phyloP scores from a whole-genome alignment of 2,888 invertebrate species.

The Gastrophysa polygoni region DNA sequence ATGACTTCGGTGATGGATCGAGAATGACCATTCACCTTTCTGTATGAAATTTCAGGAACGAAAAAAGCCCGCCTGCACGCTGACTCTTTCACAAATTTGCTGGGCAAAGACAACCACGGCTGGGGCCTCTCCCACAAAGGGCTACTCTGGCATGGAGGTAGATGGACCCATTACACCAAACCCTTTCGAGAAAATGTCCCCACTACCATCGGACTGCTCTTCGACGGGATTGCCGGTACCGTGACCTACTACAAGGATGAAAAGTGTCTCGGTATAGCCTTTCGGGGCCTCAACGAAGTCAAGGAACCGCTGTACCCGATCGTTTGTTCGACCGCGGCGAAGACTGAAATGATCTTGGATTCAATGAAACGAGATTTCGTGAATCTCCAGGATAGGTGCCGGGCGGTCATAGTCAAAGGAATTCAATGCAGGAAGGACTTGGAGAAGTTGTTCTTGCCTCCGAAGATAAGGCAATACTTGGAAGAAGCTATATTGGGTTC shows the following conservation, averaged over 20 bases:
- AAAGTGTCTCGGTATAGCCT: conserved; percentile 50
- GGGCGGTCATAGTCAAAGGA: conserved; percentile 66
- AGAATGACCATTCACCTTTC: background rate
- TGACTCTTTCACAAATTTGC: conserved; percentile 70
- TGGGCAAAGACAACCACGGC: conserved; percentile 73
- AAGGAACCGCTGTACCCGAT: conserved; percentile 71
- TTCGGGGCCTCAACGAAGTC: background rate
- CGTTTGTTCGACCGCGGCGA: conserved; percentile 75
- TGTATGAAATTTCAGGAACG: conserved; percentile 41
- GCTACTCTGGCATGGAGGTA: conserved; percentile 70
- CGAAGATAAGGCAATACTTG: conserved; percentile 64
- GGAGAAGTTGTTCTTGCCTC: conserved; percentile 64
- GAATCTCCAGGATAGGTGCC: conserved; percentile 71
- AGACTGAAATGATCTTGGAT: conserved; percentile 73
- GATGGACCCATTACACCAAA: conserved; percentile 67
- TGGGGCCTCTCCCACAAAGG: conserved; percentile 80
- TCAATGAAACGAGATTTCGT: conserved; percentile 67
- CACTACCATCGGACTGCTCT: conserved; percentile 70
- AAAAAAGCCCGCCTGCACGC: conserved; percentile 63
- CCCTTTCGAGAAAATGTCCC: conserved; percentile 73
- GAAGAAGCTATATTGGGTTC: conserved; percentile 61
- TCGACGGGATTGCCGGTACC: conserved; percentile 72
- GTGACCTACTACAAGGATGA: conserved; percentile 75
- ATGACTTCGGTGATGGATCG: background rate
- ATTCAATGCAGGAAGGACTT: conserved; percentile 61